These are phyloP conservation scores for Andrena praecox DNA, from an alignment of 2,888 invertebrate genomes.

Conservation along the genomic window DNA sequence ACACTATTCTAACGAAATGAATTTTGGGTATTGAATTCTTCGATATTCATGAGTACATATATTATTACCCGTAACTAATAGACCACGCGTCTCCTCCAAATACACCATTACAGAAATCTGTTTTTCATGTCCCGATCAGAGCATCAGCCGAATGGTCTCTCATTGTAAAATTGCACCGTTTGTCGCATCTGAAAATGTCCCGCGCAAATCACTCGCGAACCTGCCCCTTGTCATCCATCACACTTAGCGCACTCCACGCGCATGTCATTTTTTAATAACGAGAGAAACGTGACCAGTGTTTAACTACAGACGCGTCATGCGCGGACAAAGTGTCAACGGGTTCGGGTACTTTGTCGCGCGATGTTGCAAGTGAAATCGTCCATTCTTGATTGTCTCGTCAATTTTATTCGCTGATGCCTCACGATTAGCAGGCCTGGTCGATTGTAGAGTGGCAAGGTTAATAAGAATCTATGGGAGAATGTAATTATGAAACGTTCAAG, in stretches of 20 bases:
- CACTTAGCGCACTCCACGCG: conserved; percentile 32
- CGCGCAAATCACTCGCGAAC: conserved; percentile 37
- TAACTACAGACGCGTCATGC: conserved; percentile 29
- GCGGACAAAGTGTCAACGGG: neutral
- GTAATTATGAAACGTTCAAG: too few species aligned
- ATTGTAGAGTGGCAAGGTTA: too few species aligned
- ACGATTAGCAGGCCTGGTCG: too few species aligned
- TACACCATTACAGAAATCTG: neutral
- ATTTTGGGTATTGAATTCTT: too few species aligned
- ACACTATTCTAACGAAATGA: too few species aligned
- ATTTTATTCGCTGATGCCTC: neutral
- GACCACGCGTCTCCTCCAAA: neutral
- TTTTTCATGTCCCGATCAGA: neutral
- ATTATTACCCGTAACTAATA: too few species aligned
- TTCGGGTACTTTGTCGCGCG: neutral
- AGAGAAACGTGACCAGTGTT: conserved; percentile 43
- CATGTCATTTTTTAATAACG: conserved; percentile 52
- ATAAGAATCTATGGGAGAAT: too few species aligned
- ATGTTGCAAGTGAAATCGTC: neutral
- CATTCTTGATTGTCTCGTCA: neutral
- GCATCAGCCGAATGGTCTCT: conserved; percentile 3
- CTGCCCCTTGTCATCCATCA: conserved; percentile 49
- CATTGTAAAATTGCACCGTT: conserved; percentile 31
- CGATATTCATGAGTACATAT: too few species aligned
- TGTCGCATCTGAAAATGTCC: conserved; percentile 35